Percentiles rank a stretch among this genome's conserved stretches.
These are phyloP conservation scores for Monomorium pharaonis DNA, from an alignment of 1,140 invertebrate genomes.

Conservation along the genomic window DNA sequence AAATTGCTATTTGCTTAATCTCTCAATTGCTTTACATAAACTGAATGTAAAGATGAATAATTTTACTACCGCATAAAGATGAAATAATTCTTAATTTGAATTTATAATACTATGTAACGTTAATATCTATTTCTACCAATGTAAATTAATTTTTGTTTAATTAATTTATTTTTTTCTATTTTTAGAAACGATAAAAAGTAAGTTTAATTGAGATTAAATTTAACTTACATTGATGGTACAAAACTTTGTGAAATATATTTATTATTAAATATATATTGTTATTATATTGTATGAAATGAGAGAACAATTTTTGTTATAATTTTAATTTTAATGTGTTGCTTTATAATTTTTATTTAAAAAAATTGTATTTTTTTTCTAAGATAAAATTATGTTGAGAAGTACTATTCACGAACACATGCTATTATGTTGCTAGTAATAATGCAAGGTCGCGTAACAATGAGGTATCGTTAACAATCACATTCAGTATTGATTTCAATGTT, in stretches of 20 bases:
- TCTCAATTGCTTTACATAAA: background rate
- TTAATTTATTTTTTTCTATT: too few relatives aligned
- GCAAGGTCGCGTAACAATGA: background rate
- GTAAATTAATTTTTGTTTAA: too few relatives aligned
- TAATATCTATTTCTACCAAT: too few relatives aligned
- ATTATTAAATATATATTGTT: background rate
- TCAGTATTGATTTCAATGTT: background rate
- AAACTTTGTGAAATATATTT: background rate
- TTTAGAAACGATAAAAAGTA: too few relatives aligned
- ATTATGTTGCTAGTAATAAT: background rate
- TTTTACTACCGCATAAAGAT: background rate
- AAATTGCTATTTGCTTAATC: background rate
- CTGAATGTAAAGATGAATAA: background rate
- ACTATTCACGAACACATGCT: background rate
- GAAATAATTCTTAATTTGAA: background rate
- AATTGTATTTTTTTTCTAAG: background rate
- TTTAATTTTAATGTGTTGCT: background rate
- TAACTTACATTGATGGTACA: too few relatives aligned
- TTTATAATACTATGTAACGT: background rate
- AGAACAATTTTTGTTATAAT: background rate
- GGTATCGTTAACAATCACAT: background rate
- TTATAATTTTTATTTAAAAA: background rate
- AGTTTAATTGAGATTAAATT: too few relatives aligned
- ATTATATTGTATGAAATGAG: background rate
- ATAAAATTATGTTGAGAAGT: background rate